Percentiles rank a stretch among this genome's conserved stretches.
phyloP scores from a whole-genome alignment of 2,888 invertebrate genomes.

The Drosophila monieri region DNA sequence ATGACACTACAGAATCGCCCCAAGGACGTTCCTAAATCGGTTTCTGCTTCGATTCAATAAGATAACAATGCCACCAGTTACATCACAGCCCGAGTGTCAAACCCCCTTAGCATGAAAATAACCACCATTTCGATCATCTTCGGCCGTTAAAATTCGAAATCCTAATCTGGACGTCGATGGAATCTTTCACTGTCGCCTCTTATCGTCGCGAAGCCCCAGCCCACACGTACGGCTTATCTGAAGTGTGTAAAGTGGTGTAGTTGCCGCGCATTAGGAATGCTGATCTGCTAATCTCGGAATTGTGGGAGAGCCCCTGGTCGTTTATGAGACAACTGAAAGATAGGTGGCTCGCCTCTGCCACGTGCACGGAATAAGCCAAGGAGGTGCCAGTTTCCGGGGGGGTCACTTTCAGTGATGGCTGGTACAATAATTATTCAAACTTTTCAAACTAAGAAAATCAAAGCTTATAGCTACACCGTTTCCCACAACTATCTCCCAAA shows the following conservation, averaged over 20 bases:
- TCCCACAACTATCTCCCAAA: background rate
- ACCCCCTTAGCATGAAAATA: background rate
- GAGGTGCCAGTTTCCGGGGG: slow-evolving; percentile 3
- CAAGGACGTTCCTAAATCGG: slow-evolving; percentile 31
- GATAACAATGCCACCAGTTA: slow-evolving; percentile 27
- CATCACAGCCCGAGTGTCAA: slow-evolving; percentile 5
- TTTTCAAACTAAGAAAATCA: too few relatives aligned
- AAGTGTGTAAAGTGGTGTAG: slow-evolving; percentile 15
- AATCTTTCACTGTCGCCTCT: slow-evolving; percentile 17
- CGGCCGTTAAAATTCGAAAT: slow-evolving; percentile 29
- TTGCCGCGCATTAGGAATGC: slow-evolving; percentile 21
- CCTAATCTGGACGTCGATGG: slow-evolving; percentile 3
- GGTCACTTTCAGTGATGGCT: background rate
- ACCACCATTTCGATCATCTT: slow-evolving; percentile 15
- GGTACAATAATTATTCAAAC: background rate
- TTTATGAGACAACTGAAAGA: slow-evolving; percentile 22
- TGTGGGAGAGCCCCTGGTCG: slow-evolving; percentile 27
- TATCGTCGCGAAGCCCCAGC: slow-evolving; percentile 26
- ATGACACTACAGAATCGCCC: slow-evolving; percentile 56
- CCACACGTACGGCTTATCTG: slow-evolving; percentile 44
- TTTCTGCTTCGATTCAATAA: slow-evolving; percentile 21
- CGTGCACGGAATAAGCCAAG: slow-evolving; percentile 33
- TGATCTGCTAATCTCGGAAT: slow-evolving; percentile 23
- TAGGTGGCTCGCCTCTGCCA: slow-evolving; percentile 26
- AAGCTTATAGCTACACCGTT: too few relatives aligned